Evolutionary conservation across 64 coral and sea anemone species (phyloP).

Genomic region (Pocillopora damicornis): DNA sequence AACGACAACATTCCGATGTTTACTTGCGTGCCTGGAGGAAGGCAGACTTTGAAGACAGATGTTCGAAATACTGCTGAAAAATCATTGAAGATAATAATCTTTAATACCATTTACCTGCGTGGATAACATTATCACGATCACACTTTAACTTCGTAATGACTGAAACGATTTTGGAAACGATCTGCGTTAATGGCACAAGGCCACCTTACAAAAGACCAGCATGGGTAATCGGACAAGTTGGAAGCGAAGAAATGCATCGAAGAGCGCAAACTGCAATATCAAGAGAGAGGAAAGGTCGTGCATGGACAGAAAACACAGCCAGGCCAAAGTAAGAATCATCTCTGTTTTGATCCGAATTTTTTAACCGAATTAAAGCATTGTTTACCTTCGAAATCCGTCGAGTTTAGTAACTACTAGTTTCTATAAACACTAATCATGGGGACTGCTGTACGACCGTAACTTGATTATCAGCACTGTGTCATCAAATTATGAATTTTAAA

Average conservation of each 20-base stretch:
- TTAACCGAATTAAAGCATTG: not conserved
- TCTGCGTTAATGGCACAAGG: constrained; percentile 47
- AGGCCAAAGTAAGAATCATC: constrained; percentile 30
- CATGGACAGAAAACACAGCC: not conserved
- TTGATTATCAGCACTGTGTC: too few relatives aligned
- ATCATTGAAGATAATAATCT: not conserved
- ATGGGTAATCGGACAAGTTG: constrained; percentile 48
- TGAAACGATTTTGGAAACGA: constrained; percentile 39
- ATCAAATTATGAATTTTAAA: too few relatives aligned
- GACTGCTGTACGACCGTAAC: not conserved
- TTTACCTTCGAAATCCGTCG: not conserved
- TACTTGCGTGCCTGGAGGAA: not conserved
- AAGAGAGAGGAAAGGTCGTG: not conserved
- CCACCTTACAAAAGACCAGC: constrained; percentile 60
- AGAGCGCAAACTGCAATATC: constrained; percentile 36
- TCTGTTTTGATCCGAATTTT: not conserved
- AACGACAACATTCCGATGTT: not conserved
- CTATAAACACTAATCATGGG: not conserved
- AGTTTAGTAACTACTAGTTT: not conserved
- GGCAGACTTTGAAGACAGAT: not conserved
- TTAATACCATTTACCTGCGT: not conserved
- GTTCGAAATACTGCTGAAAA: not conserved
- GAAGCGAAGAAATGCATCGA: not conserved
- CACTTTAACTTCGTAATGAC: constrained; percentile 19
- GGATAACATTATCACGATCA: not conserved